A percentile compares a stretch with the other conserved stretches of the same genome.
Conservation (phyloP, 1,140 invertebrate genomes). For the Camponotus vicinus region DNA sequence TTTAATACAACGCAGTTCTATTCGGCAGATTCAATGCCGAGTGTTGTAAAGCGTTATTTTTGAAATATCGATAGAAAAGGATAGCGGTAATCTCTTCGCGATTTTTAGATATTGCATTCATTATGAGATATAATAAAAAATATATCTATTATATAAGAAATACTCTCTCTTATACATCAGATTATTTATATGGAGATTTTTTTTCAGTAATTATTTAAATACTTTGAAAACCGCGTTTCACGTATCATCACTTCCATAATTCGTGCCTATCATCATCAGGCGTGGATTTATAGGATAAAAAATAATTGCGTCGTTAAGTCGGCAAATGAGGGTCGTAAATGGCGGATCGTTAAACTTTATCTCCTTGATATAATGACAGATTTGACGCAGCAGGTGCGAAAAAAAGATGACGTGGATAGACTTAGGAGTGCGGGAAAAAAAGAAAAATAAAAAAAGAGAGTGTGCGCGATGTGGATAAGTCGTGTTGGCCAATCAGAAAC, state of each 20-base stretch:
- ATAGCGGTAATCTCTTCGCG: background rate
- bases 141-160: background rate
- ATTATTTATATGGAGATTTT: background rate
- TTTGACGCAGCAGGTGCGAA: background rate
- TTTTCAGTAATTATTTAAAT: background rate
- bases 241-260: background rate
- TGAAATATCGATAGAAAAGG: background rate
- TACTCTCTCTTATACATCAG: too few relatives aligned
- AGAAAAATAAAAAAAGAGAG: background rate
- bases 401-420: background rate
- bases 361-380: slow-evolving; percentile 25
- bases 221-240: background rate
- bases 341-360: slow-evolving; percentile 22
- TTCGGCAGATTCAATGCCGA: background rate
- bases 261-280: background rate
- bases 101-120: background rate
- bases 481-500: slow-evolving; percentile 75
- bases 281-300: background rate
- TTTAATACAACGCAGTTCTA: background rate
- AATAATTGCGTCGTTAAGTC: slow-evolving; percentile 62
- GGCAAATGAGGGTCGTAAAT: background rate
- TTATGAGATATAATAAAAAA: background rate
- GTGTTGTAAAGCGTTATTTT: slow-evolving; percentile 32
- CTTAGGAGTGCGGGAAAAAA: background rate
- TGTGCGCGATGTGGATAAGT: slow-evolving; percentile 5